These are phyloP conservation scores for Acyrthosiphon pisum DNA, from an alignment of 1,140 invertebrate genomes.

Conservation along the genomic window DNA sequence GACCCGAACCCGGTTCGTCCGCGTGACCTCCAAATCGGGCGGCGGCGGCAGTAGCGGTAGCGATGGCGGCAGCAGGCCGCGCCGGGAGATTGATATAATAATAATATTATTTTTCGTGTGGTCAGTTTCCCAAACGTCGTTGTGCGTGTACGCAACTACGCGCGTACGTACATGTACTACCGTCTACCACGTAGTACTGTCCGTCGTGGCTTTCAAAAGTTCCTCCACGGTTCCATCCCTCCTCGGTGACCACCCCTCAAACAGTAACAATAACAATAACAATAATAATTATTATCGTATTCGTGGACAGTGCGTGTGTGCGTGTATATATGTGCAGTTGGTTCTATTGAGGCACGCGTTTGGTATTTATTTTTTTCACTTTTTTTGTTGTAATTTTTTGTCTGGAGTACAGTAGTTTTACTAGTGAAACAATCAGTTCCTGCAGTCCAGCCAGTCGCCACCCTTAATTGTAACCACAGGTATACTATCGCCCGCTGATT, in stretches of 20 bases:
- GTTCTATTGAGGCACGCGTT: neutral
- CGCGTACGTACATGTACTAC: neutral
- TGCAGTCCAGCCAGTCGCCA: neutral
- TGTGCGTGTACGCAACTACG: slow-evolving; percentile 24
- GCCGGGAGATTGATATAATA: slow-evolving; percentile 44
- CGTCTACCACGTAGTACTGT: neutral
- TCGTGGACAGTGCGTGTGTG: neutral
- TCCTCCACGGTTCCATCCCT: neutral
- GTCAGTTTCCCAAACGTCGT: slow-evolving; percentile 44
- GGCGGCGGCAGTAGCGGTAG: neutral
- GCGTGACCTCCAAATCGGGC: slow-evolving; percentile 46
- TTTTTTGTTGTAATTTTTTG: neutral
- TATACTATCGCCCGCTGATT: neutral
- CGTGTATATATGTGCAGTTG: neutral
- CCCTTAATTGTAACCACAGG: neutral
- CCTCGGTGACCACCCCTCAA: neutral
- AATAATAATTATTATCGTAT: neutral
- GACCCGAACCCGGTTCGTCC: slow-evolving; percentile 53
- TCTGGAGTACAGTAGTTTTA: neutral
- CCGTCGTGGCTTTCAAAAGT: neutral
- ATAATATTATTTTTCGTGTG: slow-evolving; percentile 49
- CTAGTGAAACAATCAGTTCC: neutral
- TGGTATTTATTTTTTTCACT: neutral
- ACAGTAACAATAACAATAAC: neutral
- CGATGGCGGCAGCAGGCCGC: neutral